Evolutionary conservation across 2,113 vertebrate species (phyloP).

Genomic region (Malurus melanocephalus): DNA sequence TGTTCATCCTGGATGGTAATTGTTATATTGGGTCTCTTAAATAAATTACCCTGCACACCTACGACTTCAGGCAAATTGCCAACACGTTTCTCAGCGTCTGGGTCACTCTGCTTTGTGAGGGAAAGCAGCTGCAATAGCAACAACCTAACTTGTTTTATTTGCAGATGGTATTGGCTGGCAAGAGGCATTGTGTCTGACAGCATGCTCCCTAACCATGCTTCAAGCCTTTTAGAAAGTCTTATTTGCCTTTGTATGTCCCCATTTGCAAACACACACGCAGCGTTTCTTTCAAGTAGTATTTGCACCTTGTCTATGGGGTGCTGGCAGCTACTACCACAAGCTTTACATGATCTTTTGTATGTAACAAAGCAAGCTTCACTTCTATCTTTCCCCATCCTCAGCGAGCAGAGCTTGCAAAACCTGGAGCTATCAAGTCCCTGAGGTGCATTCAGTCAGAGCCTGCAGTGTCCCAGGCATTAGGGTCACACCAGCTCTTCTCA

Average conservation of each 20-base stretch:
- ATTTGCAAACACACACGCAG: neutral
- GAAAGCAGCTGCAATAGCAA: slow-evolving; percentile 24
- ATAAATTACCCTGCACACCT: neutral
- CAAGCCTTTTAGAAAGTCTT: neutral
- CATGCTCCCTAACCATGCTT: neutral
- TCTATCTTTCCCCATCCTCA: neutral
- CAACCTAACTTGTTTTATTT: slow-evolving; percentile 16
- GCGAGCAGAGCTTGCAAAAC: neutral
- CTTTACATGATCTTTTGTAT: neutral
- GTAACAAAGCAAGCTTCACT: neutral
- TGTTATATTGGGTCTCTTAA: neutral
- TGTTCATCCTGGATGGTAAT: neutral
- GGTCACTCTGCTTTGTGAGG: neutral
- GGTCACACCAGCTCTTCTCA: neutral
- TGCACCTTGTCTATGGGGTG: neutral
- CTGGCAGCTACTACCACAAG: neutral
- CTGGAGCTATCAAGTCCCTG: neutral
- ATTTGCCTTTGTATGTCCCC: neutral
- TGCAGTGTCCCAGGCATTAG: neutral
- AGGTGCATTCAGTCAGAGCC: neutral
- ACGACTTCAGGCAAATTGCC: neutral
- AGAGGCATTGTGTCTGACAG: neutral
- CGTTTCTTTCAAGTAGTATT: neutral
- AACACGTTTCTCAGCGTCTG: neutral
- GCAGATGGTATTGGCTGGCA: neutral